These are phyloP conservation scores for Vandiemenella viatica DNA, from an alignment of 2,888 invertebrate genomes.

Conservation along the genomic window DNA sequence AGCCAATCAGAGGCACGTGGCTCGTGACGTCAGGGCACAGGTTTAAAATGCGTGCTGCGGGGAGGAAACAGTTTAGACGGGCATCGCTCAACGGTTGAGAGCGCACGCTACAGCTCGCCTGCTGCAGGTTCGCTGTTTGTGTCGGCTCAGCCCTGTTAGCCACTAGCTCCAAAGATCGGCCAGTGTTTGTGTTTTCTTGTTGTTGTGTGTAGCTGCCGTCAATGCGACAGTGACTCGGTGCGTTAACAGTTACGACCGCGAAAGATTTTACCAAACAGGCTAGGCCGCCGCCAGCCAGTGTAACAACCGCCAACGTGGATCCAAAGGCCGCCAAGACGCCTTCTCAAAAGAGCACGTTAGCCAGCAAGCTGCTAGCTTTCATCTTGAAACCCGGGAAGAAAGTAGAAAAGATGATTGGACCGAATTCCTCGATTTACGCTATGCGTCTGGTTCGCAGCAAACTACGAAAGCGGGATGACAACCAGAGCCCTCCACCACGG, in stretches of 20 bases:
- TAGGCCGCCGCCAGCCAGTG: not conserved
- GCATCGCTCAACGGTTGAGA: not conserved
- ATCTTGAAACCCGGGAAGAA: not conserved
- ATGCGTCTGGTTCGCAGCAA: conserved; percentile 85
- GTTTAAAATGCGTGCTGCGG: not conserved
- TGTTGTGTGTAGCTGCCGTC: no score
- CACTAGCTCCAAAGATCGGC: not conserved
- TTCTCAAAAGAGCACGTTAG: not conserved
- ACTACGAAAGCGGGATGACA: conserved; percentile 72
- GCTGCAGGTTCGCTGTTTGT: not conserved
- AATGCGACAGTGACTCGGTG: no score
- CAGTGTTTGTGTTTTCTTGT: not conserved
- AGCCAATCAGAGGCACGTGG: no score
- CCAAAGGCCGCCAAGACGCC: not conserved
- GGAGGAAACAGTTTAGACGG: not conserved
- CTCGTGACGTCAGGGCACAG: not conserved
- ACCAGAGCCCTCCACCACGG: conserved; percentile 39
- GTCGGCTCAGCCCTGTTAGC: not conserved
- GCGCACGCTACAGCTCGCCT: not conserved
- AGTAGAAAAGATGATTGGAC: conserved; percentile 59
- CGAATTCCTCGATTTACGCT: conserved; percentile 63
- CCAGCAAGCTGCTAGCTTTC: not conserved
- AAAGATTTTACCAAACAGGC: no score
- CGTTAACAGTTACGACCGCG: no score
- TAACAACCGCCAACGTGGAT: not conserved